Evolutionary conservation across 2,113 vertebrate genomes (phyloP).

Genomic region (Brienomyrus brachyistius): DNA sequence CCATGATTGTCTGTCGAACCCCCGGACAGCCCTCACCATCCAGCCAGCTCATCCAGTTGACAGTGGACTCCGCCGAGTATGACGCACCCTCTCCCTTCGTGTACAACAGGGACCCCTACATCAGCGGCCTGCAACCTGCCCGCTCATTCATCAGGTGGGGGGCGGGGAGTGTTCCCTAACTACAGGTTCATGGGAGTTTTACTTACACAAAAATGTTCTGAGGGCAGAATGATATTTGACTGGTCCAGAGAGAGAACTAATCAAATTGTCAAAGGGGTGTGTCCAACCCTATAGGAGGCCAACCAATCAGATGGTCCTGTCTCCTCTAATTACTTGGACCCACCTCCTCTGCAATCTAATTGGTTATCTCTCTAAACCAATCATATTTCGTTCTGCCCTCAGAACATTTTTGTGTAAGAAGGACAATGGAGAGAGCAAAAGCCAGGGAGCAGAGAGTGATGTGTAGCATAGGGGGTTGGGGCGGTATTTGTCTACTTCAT

Average conservation of each 20-base stretch:
- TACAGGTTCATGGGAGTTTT: not conserved
- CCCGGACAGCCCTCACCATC: conserved; percentile 62
- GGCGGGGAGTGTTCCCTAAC: not conserved
- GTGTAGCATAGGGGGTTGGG: conserved; percentile 18
- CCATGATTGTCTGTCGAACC: conserved; percentile 73
- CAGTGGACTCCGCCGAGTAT: conserved; percentile 71
- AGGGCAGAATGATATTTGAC: not conserved
- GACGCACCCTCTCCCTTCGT: conserved; percentile 59
- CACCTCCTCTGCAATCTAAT: too few relatives aligned
- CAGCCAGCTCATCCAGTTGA: conserved; percentile 65
- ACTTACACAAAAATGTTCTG: not conserved
- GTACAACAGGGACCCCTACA: conserved; percentile 79
- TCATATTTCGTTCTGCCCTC: too few relatives aligned
- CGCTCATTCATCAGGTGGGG: conserved; percentile 90
- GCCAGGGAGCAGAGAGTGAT: conserved; percentile 6
- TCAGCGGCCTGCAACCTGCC: conserved; percentile 77
- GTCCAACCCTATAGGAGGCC: too few relatives aligned
- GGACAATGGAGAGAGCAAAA: not conserved
- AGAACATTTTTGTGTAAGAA: not conserved
- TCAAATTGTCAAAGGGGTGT: too few relatives aligned
- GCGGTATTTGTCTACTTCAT: not conserved
- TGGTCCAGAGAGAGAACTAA: too few relatives aligned
- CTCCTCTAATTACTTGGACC: too few relatives aligned
- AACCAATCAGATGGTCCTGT: too few relatives aligned
- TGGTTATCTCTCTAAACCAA: too few relatives aligned